Evolutionary conservation across 2,113 vertebrate genomes (phyloP).

Genomic region (Laticauda laticaudata): DNA sequence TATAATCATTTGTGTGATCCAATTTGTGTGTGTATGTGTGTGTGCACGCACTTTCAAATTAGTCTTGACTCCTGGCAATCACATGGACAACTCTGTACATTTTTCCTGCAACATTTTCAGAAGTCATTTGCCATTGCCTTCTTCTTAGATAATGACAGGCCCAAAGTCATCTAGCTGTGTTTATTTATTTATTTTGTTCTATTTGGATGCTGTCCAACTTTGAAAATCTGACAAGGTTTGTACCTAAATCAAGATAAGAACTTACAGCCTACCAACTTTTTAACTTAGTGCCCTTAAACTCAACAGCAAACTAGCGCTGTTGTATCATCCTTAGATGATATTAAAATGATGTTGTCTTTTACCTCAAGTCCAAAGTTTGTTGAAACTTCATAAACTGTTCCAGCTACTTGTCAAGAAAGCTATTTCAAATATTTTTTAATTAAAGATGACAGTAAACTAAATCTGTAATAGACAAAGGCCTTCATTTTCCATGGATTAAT

Average conservation of each 20-base stretch:
- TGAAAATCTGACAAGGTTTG: not conserved
- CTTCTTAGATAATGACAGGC: not conserved
- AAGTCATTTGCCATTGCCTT: not conserved
- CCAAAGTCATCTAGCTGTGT: not conserved
- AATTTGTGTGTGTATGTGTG: not conserved
- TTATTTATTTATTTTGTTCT: not conserved
- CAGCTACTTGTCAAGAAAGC: slow-evolving; percentile 50
- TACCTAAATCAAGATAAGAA: not conserved
- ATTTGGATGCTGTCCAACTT: not conserved
- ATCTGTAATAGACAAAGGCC: slow-evolving; percentile 43
- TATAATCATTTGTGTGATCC: not conserved
- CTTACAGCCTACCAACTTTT: not conserved
- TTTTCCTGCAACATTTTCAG: not conserved
- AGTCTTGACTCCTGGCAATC: not conserved
- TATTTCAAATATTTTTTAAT: slow-evolving; percentile 9
- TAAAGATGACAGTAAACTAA: slow-evolving; percentile 25
- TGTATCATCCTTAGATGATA: not conserved
- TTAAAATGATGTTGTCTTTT: not conserved
- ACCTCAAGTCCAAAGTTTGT: not conserved
- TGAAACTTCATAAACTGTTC: slow-evolving; percentile 41
- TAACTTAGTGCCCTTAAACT: not conserved
- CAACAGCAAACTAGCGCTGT: not conserved
- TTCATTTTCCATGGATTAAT: slow-evolving; percentile 37
- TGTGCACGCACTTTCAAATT: not conserved
- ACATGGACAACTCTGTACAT: not conserved